Conservation (phyloP, 2,888 invertebrate genomes). For the Baronia brevicornis region DNA sequence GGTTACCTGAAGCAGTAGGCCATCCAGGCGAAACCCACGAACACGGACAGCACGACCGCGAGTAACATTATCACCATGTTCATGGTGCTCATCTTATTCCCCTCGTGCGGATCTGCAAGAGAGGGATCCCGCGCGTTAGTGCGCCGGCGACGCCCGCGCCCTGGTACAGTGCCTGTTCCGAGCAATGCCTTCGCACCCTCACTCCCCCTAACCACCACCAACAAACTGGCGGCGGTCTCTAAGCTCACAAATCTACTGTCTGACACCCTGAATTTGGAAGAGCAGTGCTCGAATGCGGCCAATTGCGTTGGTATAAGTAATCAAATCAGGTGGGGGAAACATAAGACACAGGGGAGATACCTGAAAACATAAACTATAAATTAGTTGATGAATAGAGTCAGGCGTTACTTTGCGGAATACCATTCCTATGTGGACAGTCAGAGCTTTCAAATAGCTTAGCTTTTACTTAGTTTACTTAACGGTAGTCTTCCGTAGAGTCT, state of each 20-base stretch:
- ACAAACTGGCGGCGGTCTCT: background rate
- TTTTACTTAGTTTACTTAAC: too few species aligned
- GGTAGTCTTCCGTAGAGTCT: too few species aligned
- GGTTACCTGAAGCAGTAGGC: constrained; percentile 95
- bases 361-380: constrained; percentile 58
- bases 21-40: constrained; percentile 96
- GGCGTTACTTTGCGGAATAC: too few species aligned
- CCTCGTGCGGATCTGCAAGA: constrained; percentile 83
- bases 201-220: constrained; percentile 1
- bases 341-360: constrained; percentile 45
- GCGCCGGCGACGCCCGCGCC: constrained; percentile 67
- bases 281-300: constrained; percentile 68
- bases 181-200: constrained; percentile 44
- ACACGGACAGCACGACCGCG: constrained; percentile 93
- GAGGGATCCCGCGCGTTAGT: constrained; percentile 71
- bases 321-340: constrained; percentile 16
- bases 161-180: constrained; percentile 42
- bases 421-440: too few species aligned
- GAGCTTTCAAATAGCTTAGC: too few species aligned
- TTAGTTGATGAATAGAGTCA: constrained; percentile 28
- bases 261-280: constrained; percentile 33
- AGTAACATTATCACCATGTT: constrained; percentile 94
- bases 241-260: constrained; percentile 6
- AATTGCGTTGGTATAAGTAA: constrained; percentile 26
- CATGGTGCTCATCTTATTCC: constrained; percentile 91